These are phyloP conservation scores for Chaetodon trifascialis DNA, from an alignment of 2,113 vertebrate genomes.

Conservation along the genomic window DNA sequence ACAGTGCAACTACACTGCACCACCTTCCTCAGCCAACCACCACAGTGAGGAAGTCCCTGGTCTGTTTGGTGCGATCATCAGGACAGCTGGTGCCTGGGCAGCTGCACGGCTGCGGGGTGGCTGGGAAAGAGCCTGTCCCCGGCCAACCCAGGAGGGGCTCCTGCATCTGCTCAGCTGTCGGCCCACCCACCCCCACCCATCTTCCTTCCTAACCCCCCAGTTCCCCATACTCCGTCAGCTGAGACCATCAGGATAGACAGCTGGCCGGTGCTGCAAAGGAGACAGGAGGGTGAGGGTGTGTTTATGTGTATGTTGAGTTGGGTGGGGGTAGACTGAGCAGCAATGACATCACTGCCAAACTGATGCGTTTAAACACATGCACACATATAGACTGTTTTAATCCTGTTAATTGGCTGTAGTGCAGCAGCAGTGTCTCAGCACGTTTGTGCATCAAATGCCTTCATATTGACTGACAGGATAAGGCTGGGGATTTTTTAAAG, in stretches of 20 bases:
- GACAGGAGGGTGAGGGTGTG: conserved; percentile 47
- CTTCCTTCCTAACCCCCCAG: conserved; percentile 19
- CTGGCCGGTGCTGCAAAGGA: conserved; percentile 73
- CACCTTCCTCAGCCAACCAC: conserved; percentile 49
- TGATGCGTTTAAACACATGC: conserved; percentile 52
- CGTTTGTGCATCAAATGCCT: background rate
- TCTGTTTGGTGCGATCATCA: conserved; percentile 56
- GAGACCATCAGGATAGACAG: conserved; percentile 80
- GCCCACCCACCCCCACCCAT: conserved; percentile 39
- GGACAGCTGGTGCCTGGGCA: conserved; percentile 81
- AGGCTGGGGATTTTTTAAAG: background rate
- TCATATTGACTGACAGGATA: background rate
- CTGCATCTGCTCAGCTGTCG: conserved; percentile 82
- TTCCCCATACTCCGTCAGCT: conserved; percentile 76
- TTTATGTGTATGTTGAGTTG: conserved; percentile 41
- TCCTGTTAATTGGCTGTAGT: background rate
- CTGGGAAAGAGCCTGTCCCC: conserved; percentile 76
- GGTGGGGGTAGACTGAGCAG: conserved; percentile 34
- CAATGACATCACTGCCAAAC: conserved; percentile 63
- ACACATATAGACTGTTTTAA: conserved; percentile 9
- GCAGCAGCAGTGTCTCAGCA: background rate
- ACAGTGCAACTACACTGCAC: conserved; percentile 38
- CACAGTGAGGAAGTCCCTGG: conserved; percentile 51
- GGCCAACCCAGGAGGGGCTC: conserved; percentile 71
- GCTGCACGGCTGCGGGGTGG: conserved; percentile 79